phyloP scores from a whole-genome alignment of 1,140 invertebrate species.

The Brachionus calyciflorus region DNA sequence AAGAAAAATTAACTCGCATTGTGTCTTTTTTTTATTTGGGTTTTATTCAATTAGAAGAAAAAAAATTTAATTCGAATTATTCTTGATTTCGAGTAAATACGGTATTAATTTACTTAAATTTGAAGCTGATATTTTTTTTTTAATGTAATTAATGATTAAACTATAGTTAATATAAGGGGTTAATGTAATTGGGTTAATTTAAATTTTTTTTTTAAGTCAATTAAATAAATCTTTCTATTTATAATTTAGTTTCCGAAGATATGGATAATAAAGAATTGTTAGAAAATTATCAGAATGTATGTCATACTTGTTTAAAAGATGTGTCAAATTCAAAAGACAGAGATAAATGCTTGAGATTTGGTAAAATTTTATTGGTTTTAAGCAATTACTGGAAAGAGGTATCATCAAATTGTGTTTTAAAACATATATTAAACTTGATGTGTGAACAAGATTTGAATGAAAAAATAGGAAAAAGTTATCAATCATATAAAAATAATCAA shows the following conservation, averaged over 20 bases:
- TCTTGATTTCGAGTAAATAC: too few relatives aligned
- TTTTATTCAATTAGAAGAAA: too few relatives aligned
- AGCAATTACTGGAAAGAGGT: neutral
- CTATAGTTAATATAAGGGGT: too few relatives aligned
- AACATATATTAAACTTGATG: neutral
- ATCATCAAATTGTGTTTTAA: neutral
- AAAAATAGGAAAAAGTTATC: neutral
- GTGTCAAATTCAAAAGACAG: conserved; percentile 1
- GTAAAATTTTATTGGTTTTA: conserved; percentile 8
- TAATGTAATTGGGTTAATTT: too few relatives aligned
- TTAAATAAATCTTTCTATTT: neutral
- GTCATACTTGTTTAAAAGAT: conserved; percentile 10
- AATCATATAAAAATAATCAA: neutral
- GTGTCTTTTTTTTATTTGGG: too few relatives aligned
- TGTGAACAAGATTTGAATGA: neutral
- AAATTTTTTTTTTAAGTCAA: neutral
- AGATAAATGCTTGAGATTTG: conserved; percentile 24
- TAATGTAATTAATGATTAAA: too few relatives aligned
- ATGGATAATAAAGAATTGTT: neutral
- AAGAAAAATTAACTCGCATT: too few relatives aligned
- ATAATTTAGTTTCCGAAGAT: neutral
- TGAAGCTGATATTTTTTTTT: too few relatives aligned
- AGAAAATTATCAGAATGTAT: conserved; percentile 34
- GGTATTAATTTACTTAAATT: too few relatives aligned
- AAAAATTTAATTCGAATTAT: too few relatives aligned